Base-by-base conservation (phyloP, 2,113 vertebrate species). In the Uria aalge region DNA sequence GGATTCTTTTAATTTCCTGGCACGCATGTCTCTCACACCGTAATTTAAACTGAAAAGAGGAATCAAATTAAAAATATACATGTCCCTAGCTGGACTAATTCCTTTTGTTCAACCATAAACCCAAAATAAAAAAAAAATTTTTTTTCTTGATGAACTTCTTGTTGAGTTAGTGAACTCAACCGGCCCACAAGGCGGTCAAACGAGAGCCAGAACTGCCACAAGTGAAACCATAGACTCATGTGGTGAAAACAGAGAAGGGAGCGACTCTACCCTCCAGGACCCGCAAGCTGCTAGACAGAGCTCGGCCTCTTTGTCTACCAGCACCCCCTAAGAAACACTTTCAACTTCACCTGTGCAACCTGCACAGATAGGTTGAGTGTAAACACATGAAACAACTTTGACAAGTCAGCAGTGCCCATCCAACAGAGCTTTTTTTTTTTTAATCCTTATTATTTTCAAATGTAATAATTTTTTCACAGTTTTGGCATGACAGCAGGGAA, bases 251-350 rank as follows among this genome's bases (percentile, higher is more conserved):
- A 45, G 26, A 36, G 5, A 14, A 24, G 29, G 41, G 18, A 57
- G 9, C 0, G 0, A 18, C 9, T 45, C 53, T 12, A 3, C 40
- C 30, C 77, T 74, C 45, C 14, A 59, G 22, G 10, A 36, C 5
- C 10, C 9, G 2, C 26, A 18, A 43, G 53, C 64, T 74, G n/a
- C 55, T 10, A 41, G 55, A 3, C 19, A 48, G 23, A 62, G 40
- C 66, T 90, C 20, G 18, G 4, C 56, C 24, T 41, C 47, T 72
- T 30, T 18, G 11, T 36, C 38, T 29, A 8, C 43, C 36, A 62
- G 20, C 48, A 66, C 10, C 38, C 64, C 47, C 64, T 30, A 17
- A 95, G n/a, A 78, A 84, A 24, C 32, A 30, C 15, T 74, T 83
- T 43, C 53, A 74, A 12, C 78, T 47, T 72, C 36, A 36, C 9